A percentile compares a stretch with the other conserved stretches of the same genome.
Conservation (phyloP, 2,888 invertebrate species). For the Branchipolynoe longqiensis region DNA sequence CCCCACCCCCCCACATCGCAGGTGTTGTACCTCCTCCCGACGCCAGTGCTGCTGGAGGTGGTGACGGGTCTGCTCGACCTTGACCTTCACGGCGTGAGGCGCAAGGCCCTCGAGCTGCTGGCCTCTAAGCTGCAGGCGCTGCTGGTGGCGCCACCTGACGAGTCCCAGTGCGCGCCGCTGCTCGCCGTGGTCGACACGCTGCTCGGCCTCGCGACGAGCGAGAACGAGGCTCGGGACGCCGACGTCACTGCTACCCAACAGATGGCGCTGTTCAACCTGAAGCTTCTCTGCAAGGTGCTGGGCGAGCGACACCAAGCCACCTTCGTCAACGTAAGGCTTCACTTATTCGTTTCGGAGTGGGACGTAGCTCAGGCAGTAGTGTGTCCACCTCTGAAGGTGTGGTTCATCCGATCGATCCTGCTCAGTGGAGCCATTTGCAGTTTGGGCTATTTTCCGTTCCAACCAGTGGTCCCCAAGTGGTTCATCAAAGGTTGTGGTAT, state of each 20-base stretch:
- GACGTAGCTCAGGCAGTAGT: too few relatives aligned
- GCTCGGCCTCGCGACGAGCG: constrained; percentile 59
- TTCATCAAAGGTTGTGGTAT: too few relatives aligned
- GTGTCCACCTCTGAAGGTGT: too few relatives aligned
- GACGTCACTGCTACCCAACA: constrained; percentile 88
- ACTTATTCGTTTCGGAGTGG: too few relatives aligned
- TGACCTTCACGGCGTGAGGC: constrained; percentile 87
- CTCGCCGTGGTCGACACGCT: constrained; percentile 49
- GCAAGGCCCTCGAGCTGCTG: constrained; percentile 92
- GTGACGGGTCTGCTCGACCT: constrained; percentile 88
- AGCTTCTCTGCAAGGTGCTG: constrained; percentile 89
- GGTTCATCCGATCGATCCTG: too few relatives aligned
- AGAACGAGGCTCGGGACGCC: constrained; percentile 83
- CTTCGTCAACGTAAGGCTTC: constrained; percentile 83
- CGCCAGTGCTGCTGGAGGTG: constrained; percentile 90
- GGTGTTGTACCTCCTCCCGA: constrained; percentile 86
- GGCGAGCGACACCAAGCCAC: constrained; percentile 87
- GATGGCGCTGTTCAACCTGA: constrained; percentile 90
- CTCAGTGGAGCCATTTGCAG: too few relatives aligned
- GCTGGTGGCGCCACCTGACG: constrained; percentile 1
- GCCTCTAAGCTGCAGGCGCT: constrained; percentile 88
- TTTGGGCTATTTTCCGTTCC: too few relatives aligned
- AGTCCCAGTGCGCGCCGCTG: constrained; percentile 34
- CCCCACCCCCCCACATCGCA: too few relatives aligned
- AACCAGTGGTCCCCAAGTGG: too few relatives aligned